phyloP scores from a whole-genome alignment of 2,888 invertebrate species.

The Adela reaumurella region DNA sequence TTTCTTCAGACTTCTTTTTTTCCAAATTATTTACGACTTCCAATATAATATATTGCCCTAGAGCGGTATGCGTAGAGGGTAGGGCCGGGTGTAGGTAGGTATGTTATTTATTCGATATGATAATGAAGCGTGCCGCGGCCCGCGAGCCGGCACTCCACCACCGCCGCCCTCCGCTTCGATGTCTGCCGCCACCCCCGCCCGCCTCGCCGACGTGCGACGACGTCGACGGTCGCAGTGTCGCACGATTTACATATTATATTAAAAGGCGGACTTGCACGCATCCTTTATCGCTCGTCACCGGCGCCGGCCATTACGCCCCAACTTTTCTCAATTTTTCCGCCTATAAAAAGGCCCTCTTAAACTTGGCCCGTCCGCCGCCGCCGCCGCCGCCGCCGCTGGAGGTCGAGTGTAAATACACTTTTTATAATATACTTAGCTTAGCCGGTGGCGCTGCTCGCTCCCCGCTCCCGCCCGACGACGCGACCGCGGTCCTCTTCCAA shows the following conservation, averaged over 20 bases:
- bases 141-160: too few species aligned
- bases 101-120: neutral
- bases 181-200: too few species aligned
- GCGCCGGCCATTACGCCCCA: slow-evolving; percentile 51
- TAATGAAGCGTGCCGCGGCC: neutral
- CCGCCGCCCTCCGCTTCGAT: too few species aligned
- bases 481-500: slow-evolving; percentile 19
- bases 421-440: slow-evolving; percentile 47
- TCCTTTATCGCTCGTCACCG: slow-evolving; percentile 32
- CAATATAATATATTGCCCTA: slow-evolving; percentile 44
- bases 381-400: slow-evolving; percentile 21
- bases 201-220: slow-evolving; percentile 19
- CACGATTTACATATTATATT: slow-evolving; percentile 57
- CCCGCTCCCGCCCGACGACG: neutral
- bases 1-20: slow-evolving; percentile 37
- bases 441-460: neutral
- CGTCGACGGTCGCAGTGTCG: slow-evolving; percentile 12
- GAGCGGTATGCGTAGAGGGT: neutral
- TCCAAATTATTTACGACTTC: slow-evolving; percentile 51
- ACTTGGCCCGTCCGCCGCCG: slow-evolving; percentile 36
- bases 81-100: neutral
- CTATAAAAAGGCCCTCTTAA: slow-evolving; percentile 52
- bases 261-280: slow-evolving; percentile 35
- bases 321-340: slow-evolving; percentile 56
- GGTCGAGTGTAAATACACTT: slow-evolving; percentile 53